Percentiles rank a stretch among this genome's conserved stretches.
These are phyloP conservation scores for Cherax quadricarinatus DNA, from an alignment of 1,140 invertebrate species.

Conservation along the genomic window DNA sequence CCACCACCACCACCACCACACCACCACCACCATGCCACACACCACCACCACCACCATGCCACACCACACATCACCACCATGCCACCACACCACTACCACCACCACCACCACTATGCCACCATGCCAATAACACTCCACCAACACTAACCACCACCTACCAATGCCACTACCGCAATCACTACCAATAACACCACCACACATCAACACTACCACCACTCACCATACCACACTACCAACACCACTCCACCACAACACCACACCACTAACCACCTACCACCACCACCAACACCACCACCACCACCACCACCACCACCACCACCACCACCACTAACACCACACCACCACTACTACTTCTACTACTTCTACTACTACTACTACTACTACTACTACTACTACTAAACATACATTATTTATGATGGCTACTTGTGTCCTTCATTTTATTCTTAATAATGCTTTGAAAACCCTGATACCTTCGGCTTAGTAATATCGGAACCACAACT, in stretches of 20 bases:
- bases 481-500: no score
- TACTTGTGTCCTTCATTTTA: no score
- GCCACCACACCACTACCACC: no score
- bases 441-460: no score
- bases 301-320: not conserved
- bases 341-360: slow-evolving; percentile 19
- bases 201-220: not conserved
- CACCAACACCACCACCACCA: not conserved
- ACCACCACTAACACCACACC: not conserved
- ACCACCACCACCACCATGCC: no score
- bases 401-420: not conserved
- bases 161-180: not conserved
- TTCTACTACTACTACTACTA: slow-evolving; percentile 20
- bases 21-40: no score
- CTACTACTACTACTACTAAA: not conserved
- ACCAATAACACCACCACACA: not conserved
- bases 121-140: no score
- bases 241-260: slow-evolving; percentile 2
- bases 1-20: no score
- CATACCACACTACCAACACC: not conserved
- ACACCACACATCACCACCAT: no score
- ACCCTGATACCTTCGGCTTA: no score
- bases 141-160: no score
- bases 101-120: no score
- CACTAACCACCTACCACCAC: slow-evolving; percentile 1